Evolutionary conservation across 2,888 invertebrate species (phyloP).

Genomic region (Torymus auratus): DNA sequence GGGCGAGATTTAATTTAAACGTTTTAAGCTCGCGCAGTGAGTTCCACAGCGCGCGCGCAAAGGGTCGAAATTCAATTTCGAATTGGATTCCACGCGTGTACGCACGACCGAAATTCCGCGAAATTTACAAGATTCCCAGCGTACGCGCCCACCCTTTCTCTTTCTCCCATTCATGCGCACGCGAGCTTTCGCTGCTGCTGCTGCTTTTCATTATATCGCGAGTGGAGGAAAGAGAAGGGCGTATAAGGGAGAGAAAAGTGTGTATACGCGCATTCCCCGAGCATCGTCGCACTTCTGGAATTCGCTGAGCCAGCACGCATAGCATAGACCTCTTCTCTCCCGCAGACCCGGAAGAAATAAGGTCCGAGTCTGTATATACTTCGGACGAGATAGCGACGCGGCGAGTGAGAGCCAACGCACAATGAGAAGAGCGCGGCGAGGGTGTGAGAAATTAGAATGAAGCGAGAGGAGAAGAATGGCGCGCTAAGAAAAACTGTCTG

Average conservation of each 20-base stretch:
- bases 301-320: neutral
- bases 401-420: no score
- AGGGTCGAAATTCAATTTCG: slow-evolving; percentile 56
- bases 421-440: no score
- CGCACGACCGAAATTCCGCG: slow-evolving; percentile 44
- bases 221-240: neutral
- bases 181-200: neutral
- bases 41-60: neutral
- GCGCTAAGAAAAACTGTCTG: no score
- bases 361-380: slow-evolving; percentile 10
- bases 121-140: slow-evolving; percentile 49
- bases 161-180: neutral
- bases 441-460: slow-evolving; percentile 19
- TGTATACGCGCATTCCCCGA: slow-evolving; percentile 21
- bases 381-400: no score
- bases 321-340: slow-evolving; percentile 3
- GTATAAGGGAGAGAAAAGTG: neutral
- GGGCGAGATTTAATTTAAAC: slow-evolving; percentile 51
- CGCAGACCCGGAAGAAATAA: slow-evolving; percentile 16
- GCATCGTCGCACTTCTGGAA: slow-evolving; percentile 34
- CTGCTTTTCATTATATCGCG: slow-evolving; percentile 44
- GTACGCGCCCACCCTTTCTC: neutral
- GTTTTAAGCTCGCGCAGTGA: slow-evolving; percentile 22
- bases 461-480: no score
- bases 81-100: slow-evolving; percentile 46